Evolutionary conservation across 2,888 invertebrate genomes (phyloP).

Genomic region (Eupithecia tripunctaria): DNA sequence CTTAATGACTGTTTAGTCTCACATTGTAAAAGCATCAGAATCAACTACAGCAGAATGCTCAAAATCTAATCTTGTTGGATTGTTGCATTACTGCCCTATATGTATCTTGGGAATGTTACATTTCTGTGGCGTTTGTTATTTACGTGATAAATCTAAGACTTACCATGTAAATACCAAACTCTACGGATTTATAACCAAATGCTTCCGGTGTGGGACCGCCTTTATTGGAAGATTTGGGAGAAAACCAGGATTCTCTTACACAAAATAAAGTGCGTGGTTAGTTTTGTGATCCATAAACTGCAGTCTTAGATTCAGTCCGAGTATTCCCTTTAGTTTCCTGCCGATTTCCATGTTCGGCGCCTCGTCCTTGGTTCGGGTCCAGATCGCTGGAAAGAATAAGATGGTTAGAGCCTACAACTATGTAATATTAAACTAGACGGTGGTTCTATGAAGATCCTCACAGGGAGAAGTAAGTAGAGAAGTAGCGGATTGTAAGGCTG

Average conservation of each 20-base stretch:
- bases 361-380: constrained; percentile 90
- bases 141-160: too few relatives aligned
- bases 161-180: too few relatives aligned
- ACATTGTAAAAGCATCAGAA: neutral
- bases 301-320: constrained; percentile 81
- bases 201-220: neutral
- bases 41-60: neutral
- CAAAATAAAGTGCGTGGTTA: constrained; percentile 84
- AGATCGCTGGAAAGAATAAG: constrained; percentile 83
- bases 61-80: neutral
- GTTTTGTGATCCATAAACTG: constrained; percentile 89
- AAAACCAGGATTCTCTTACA: neutral
- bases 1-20: neutral
- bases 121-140: too few relatives aligned
- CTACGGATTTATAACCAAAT: neutral
- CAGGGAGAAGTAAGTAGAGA: too few relatives aligned
- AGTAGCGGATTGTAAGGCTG: too few relatives aligned
- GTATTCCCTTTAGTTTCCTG: constrained; percentile 89
- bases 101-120: too few relatives aligned
- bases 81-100: neutral
- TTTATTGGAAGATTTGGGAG: neutral
- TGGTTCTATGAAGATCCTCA: too few relatives aligned
- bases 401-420: too few relatives aligned
- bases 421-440: too few relatives aligned
- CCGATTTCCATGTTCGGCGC: constrained; percentile 92